Evolutionary conservation across 1,140 invertebrate species (phyloP).

Genomic region (Bombus impatiens): DNA sequence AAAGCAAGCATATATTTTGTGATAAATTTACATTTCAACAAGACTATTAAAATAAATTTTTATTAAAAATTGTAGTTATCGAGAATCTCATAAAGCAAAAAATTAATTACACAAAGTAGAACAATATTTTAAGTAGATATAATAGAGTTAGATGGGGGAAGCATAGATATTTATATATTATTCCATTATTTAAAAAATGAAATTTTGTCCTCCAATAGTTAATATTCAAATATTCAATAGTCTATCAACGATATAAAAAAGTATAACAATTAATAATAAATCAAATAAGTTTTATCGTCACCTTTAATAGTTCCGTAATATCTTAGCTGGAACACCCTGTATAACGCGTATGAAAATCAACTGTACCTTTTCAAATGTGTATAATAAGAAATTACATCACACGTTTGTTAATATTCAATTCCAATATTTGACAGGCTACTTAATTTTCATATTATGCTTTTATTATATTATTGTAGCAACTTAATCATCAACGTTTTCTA

Average conservation of each 20-base stretch:
- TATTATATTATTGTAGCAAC: background rate
- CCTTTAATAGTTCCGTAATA: background rate
- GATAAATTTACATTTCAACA: background rate
- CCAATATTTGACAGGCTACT: background rate
- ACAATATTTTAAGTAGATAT: background rate
- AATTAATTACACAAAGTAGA: background rate
- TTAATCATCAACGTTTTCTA: conserved; percentile 63
- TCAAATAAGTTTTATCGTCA: background rate
- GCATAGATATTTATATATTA: too few species aligned
- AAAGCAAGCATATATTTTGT: background rate
- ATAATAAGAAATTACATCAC: background rate
- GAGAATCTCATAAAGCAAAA: background rate
- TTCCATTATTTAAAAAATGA: too few species aligned
- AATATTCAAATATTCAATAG: background rate
- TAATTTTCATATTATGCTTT: background rate
- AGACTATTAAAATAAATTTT: too few species aligned
- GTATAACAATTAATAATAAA: background rate
- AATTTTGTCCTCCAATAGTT: too few species aligned
- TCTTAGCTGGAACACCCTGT: background rate
- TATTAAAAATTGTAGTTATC: background rate
- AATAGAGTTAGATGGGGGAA: too few species aligned
- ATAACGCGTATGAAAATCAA: background rate
- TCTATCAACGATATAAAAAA: background rate
- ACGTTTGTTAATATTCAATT: background rate
- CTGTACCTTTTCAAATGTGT: background rate